phyloP scores from a whole-genome alignment of 2,888 invertebrate genomes.

The Caenorhabditis japonica region DNA sequence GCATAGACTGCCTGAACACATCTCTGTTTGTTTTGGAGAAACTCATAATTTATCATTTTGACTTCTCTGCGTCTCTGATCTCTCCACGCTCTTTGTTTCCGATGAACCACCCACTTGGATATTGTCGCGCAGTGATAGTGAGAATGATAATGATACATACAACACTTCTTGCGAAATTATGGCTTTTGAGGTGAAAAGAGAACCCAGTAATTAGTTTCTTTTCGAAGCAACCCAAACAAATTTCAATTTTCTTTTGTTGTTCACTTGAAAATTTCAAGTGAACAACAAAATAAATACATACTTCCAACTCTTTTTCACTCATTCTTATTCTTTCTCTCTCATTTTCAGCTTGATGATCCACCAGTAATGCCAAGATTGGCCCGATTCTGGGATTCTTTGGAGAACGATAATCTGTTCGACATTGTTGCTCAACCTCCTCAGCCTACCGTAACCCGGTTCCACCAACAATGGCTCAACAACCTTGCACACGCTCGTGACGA shows the following conservation, averaged over 20 bases:
- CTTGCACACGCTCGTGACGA: slow-evolving; percentile 58
- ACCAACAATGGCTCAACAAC: slow-evolving; percentile 60
- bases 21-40: slow-evolving; percentile 43
- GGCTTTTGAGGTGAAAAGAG: slow-evolving; percentile 4
- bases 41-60: slow-evolving; percentile 48
- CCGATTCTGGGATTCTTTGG: slow-evolving; percentile 62
- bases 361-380: slow-evolving; percentile 52
- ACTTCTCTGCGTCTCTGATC: slow-evolving; percentile 25
- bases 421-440: slow-evolving; percentile 30
- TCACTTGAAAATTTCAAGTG: no score
- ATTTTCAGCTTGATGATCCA: slow-evolving; percentile 25
- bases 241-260: no score
- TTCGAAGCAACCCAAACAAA: slow-evolving; percentile 2
- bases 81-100: slow-evolving; percentile 13
- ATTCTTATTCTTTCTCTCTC: neutral
- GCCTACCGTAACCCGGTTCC: slow-evolving; percentile 37
- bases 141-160: slow-evolving; percentile 17
- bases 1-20: slow-evolving; percentile 9
- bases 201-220: no score
- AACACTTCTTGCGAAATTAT: slow-evolving; percentile 22
- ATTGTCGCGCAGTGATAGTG: slow-evolving; percentile 39
- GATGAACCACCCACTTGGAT: slow-evolving; percentile 40
- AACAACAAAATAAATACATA: slow-evolving; percentile 16
- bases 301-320: slow-evolving; percentile 2
- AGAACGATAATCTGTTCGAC: slow-evolving; percentile 54